These are phyloP conservation scores for Tetramorium alpestre DNA, from an alignment of 1,140 invertebrate genomes.

Conservation along the genomic window DNA sequence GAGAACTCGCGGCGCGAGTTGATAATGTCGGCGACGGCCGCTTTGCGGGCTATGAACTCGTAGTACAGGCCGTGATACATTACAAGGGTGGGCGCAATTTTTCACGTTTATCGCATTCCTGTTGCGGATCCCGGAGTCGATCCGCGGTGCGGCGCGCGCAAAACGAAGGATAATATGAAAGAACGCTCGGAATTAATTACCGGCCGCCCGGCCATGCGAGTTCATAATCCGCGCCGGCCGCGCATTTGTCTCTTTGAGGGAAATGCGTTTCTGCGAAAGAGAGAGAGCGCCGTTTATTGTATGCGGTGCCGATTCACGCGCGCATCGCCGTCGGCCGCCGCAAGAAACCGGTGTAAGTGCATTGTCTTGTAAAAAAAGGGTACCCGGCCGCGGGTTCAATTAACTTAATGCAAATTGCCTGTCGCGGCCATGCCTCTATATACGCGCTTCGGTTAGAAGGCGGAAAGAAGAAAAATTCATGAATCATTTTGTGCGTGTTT, in stretches of 20 bases:
- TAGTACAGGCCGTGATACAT: not conserved
- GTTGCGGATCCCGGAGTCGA: conserved; percentile 51
- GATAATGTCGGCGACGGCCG: conserved; percentile 50
- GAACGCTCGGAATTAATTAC: conserved; percentile 77
- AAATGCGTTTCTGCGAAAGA: conserved; percentile 56
- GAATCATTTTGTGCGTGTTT: conserved; percentile 66
- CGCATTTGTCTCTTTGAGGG: conserved; percentile 75
- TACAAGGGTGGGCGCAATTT: conserved; percentile 60
- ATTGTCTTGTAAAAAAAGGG: conserved; percentile 74
- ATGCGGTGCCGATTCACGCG: conserved; percentile 12
- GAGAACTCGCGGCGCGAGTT: conserved; percentile 7
- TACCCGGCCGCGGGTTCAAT: conserved; percentile 66
- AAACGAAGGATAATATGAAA: conserved; percentile 72
- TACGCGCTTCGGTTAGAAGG: conserved; percentile 24
- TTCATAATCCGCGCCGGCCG: conserved; percentile 75
- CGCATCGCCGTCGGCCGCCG: not conserved
- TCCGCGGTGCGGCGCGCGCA: conserved; percentile 15
- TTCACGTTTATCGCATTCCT: conserved; percentile 71
- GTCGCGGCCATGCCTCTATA: conserved; percentile 66
- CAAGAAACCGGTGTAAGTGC: conserved; percentile 71
- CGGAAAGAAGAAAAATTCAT: conserved; percentile 53
- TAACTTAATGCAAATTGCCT: conserved; percentile 75
- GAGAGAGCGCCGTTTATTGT: conserved; percentile 16
- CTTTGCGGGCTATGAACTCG: conserved; percentile 19
- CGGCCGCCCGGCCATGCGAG: conserved; percentile 50